A percentile compares a stretch with the other conserved stretches of the same genome.
Evolutionary conservation across 2,888 invertebrate species (phyloP).

Genomic region (Crossocerus cetratus): DNA sequence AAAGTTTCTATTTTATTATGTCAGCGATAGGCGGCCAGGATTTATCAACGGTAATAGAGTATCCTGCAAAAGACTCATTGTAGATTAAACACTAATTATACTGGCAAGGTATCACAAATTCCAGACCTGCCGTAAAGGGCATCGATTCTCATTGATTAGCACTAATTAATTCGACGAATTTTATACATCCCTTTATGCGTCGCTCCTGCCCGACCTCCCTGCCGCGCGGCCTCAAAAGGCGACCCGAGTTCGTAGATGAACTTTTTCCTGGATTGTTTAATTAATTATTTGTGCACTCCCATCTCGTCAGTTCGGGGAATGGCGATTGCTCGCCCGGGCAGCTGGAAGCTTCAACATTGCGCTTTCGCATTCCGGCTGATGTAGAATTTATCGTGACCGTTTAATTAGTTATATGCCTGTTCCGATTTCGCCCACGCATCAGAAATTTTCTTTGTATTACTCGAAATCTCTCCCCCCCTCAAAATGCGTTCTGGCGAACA

Average conservation of each 20-base stretch:
- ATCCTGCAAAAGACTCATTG: too few species aligned
- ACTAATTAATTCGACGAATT: too few species aligned
- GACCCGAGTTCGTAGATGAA: neutral
- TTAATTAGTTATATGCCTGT: conserved; percentile 37
- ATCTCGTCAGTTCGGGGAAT: conserved; percentile 16
- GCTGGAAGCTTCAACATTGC: neutral
- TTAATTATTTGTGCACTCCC: conserved; percentile 36
- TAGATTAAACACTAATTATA: too few species aligned
- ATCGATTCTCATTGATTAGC: too few species aligned
- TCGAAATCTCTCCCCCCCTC: too few species aligned
- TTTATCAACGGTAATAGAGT: too few species aligned
- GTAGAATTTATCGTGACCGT: conserved; percentile 33
- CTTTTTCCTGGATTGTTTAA: conserved; percentile 37
- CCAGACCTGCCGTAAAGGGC: too few species aligned
- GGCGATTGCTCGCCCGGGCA: conserved; percentile 3
- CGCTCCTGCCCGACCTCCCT: neutral
- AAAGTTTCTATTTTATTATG: too few species aligned
- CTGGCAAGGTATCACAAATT: too few species aligned
- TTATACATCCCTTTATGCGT: neutral
- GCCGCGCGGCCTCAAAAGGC: neutral
- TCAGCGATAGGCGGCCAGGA: too few species aligned
- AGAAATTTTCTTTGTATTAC: conserved; percentile 3
- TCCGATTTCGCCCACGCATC: neutral
- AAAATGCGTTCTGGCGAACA: too few species aligned
- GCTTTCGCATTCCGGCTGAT: conserved; percentile 14